Conservation (phyloP, 2,888 invertebrate species). For the Neuroscelio doddi region DNA sequence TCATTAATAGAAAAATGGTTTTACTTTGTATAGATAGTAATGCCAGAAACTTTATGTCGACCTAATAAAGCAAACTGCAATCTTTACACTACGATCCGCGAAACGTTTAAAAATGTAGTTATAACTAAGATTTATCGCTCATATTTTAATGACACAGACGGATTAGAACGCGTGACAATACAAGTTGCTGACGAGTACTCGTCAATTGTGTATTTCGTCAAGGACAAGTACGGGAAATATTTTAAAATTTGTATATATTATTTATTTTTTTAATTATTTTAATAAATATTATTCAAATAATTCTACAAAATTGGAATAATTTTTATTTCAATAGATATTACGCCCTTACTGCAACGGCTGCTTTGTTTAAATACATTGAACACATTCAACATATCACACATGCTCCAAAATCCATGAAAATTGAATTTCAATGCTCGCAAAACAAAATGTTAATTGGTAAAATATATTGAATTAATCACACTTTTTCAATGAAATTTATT, state of each 20-base stretch:
- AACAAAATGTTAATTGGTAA: conserved; percentile 88
- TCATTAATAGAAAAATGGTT: too few species aligned
- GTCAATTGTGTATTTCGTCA: conserved; percentile 78
- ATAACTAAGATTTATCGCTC: conserved; percentile 82
- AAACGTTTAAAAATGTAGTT: conserved; percentile 76
- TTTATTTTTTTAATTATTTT: too few species aligned
- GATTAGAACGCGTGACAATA: conserved; percentile 81
- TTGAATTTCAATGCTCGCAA: conserved; percentile 87
- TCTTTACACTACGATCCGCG: conserved; percentile 60
- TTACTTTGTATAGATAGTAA: conserved; percentile 80
- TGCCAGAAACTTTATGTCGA: conserved; percentile 45
- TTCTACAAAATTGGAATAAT: too few species aligned
- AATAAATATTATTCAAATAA: too few species aligned
- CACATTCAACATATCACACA: conserved; percentile 84
- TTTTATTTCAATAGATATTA: conserved; percentile 92
- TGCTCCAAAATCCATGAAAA: conserved; percentile 82
- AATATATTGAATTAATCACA: too few species aligned
- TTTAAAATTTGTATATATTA: too few species aligned
- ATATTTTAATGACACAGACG: conserved; percentile 85
- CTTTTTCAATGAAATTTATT: too few species aligned
- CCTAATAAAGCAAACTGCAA: conserved; percentile 32
- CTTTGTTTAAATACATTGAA: conserved; percentile 89
- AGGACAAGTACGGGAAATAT: conserved; percentile 76
- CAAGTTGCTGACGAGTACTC: conserved; percentile 82
- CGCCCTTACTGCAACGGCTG: conserved; percentile 87